phyloP scores from a whole-genome alignment of 2,113 vertebrate genomes.

The Tetrax tetrax region DNA sequence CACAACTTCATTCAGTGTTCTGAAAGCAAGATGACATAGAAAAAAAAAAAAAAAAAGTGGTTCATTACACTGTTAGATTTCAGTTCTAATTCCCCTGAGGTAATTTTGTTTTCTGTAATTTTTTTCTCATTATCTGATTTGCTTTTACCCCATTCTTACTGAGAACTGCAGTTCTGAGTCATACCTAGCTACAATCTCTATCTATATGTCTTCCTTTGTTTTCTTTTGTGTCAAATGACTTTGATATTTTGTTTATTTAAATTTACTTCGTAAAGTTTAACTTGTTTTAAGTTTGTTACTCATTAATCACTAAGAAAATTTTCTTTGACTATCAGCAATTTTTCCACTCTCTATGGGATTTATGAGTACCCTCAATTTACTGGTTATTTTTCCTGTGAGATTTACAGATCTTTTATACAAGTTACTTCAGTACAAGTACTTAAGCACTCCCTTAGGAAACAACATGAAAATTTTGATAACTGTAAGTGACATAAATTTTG shows the following conservation, averaged over 20 bases:
- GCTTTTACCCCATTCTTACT: background rate
- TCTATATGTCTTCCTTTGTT: background rate
- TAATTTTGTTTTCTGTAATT: fast-evolving
- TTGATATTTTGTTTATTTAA: too few relatives aligned
- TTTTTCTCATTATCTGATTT: background rate
- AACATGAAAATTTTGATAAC: background rate
- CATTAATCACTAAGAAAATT: background rate
- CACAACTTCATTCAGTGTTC: background rate
- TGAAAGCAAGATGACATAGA: background rate
- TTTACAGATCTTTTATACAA: background rate
- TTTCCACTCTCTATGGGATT: background rate
- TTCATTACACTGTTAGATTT: background rate
- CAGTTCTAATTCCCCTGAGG: background rate
- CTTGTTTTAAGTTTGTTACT: background rate
- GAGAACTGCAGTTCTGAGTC: background rate
- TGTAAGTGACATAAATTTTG: background rate
- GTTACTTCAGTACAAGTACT: background rate
- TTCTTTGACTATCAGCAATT: background rate
- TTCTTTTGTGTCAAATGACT: background rate
- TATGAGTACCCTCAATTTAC: background rate
- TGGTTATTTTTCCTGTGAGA: background rate
- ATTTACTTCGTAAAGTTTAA: background rate
- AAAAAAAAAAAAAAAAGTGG: background rate
- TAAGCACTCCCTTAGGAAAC: background rate
- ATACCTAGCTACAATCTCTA: background rate